Conservation (phyloP, 2,797 vertebrate species). For the Melanotaenia pygmaea region DNA sequence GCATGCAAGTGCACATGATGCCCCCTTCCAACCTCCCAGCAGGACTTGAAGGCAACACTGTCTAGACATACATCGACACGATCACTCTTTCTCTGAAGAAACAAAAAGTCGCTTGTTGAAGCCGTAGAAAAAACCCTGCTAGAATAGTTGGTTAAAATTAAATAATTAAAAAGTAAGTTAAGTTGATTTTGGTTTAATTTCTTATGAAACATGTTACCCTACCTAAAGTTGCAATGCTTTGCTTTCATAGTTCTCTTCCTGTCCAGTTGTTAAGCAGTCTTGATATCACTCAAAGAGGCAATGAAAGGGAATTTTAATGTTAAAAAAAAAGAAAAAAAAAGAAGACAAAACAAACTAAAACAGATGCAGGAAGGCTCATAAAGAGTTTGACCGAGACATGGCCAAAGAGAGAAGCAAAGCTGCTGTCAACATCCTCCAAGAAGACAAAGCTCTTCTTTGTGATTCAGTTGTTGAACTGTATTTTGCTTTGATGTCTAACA, state of each 20-base stretch:
- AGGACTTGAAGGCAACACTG: conserved; percentile 48
- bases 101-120: conserved; percentile 36
- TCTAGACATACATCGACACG: conserved; percentile 56
- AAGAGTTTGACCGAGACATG: conserved; percentile 4
- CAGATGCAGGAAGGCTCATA: not conserved
- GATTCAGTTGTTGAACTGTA: conserved; percentile 52
- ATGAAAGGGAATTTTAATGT: not conserved
- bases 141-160: not conserved
- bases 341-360: not conserved
- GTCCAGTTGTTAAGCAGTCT: conserved; percentile 10
- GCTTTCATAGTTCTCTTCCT: not conserved
- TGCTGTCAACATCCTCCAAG: conserved; percentile 48
- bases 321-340: not conserved
- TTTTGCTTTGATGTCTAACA: conserved; percentile 54
- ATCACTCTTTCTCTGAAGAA: conserved; percentile 30
- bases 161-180: conserved; percentile 6
- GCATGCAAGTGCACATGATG: conserved; percentile 11
- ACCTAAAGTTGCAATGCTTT: not conserved
- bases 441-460: conserved; percentile 65
- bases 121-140: not conserved
- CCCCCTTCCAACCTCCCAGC: not conserved
- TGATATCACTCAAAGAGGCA: conserved; percentile 4
- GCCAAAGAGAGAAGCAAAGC: conserved; percentile 14
- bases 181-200: conserved; percentile 1
- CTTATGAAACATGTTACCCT: not conserved